These are phyloP conservation scores for Nesogale talazaci DNA, from an alignment of 2,113 vertebrate genomes.

Conservation along the genomic window DNA sequence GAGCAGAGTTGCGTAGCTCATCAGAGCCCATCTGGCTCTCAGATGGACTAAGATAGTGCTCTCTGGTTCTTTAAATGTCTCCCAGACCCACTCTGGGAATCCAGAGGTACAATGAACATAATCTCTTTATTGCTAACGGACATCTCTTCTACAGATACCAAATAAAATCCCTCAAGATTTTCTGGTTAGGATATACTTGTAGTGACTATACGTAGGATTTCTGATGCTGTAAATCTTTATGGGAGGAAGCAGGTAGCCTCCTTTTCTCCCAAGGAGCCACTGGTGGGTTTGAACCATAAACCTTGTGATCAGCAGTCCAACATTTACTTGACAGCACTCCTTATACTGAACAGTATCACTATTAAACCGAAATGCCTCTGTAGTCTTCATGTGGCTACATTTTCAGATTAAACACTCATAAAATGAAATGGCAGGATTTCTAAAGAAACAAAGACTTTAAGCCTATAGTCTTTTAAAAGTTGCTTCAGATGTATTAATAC, in stretches of 20 bases:
- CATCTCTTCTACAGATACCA: not conserved
- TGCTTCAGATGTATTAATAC: not conserved
- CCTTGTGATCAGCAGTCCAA: no score
- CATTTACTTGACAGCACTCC: no score
- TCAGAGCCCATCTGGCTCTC: not conserved
- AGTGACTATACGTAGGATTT: no score
- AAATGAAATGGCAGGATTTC: not conserved
- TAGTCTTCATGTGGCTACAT: not conserved
- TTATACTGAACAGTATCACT: not conserved
- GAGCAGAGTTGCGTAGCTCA: not conserved
- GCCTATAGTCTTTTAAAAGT: not conserved
- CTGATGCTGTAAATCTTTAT: no score
- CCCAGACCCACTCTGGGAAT: not conserved
- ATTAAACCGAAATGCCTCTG: not conserved
- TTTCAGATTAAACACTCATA: slow-evolving; percentile 15
- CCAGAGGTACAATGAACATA: not conserved
- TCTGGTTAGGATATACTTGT: not conserved
- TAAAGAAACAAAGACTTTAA: not conserved
- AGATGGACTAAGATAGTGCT: not conserved
- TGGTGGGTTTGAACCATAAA: no score
- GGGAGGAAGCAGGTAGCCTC: no score
- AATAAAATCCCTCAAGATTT: not conserved
- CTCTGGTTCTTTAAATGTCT: not conserved
- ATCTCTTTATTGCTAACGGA: no score
- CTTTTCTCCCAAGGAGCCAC: no score